Base-by-base conservation (phyloP, 2,888 invertebrate genomes). In the Mactromeris polynyma region DNA sequence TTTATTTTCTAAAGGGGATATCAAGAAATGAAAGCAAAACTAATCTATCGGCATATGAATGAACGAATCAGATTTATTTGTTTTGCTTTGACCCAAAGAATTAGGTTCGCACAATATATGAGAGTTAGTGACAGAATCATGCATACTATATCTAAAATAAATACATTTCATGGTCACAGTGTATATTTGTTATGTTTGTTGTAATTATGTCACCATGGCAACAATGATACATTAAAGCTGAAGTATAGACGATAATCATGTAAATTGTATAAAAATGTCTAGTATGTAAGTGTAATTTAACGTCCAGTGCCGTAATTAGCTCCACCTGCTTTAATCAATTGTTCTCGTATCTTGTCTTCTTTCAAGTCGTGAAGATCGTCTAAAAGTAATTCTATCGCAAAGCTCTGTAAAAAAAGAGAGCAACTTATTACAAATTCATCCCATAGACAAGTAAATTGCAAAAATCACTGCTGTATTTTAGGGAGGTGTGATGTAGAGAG, bases 301-400 rank as follows among this genome's bases (percentile, higher is more conserved):
- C 83, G 85, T 77, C 98, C 98, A 81, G 98, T 98, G 83, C 98
- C 98, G 95, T 98, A 98, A 97, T 98, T 98, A 86, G 98, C 98
- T 92, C 98, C 98, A 58, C 98, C 98, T 88, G 98, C 98, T 96
- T 98, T 97, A 94, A 97, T 97, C 95, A 98, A 96, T 90, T 98
- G 97, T 87, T 98, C 97, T 95, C 97, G 97, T 96, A 98, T 98
- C 96, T 97, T 97, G 93, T 98, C 97, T 95, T 98, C 97, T 95
- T 98, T 98, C 96, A 98, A 97, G 95, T 98, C 98, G 64, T 97
- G 97, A 95, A 97, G 97, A 94, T 97, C 98, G 96, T 98, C 98
- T 95, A 98, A 97, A 96, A 98, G 98, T 93, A 98, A 97, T 96
- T 98, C 98, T 93, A 98, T 98, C 64, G 98, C 98, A 95, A 98